Evolutionary conservation across 2,113 vertebrate genomes (phyloP).

Genomic region (Brachirus orientalis): DNA sequence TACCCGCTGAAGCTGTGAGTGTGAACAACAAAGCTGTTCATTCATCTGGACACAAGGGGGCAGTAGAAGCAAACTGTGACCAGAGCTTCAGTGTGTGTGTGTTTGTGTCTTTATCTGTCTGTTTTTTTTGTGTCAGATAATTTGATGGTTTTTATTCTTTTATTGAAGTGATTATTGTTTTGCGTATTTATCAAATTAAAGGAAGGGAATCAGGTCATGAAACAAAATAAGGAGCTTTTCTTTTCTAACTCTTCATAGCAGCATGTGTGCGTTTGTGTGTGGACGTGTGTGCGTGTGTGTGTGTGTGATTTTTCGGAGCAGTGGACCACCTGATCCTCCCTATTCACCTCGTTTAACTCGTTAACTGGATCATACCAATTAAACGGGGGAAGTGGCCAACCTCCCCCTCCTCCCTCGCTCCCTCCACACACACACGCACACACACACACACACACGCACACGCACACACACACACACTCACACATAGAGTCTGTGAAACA

Average conservation of each 20-base stretch:
- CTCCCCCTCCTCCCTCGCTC: too few species aligned
- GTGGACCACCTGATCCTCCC: slow-evolving; percentile 59
- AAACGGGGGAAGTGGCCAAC: slow-evolving; percentile 22
- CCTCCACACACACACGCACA: slow-evolving; percentile 27
- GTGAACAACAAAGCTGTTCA: background rate
- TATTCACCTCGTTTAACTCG: slow-evolving; percentile 58
- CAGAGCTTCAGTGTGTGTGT: background rate
- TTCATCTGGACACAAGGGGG: background rate
- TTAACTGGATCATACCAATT: slow-evolving; percentile 47
- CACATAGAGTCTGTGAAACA: background rate
- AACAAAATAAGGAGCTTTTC: too few species aligned
- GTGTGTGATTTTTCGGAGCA: slow-evolving; percentile 22
- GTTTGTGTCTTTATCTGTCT: background rate
- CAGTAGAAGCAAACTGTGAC: too few species aligned
- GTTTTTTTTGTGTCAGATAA: too few species aligned
- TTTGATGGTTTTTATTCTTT: too few species aligned
- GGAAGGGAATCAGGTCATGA: too few species aligned
- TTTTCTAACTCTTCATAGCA: too few species aligned
- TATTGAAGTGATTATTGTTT: too few species aligned
- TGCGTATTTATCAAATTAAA: too few species aligned
- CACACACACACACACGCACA: slow-evolving; percentile 24
- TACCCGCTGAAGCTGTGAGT: too few species aligned
- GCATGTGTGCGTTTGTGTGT: background rate
- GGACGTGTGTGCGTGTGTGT: slow-evolving; percentile 3
- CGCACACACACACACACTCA: slow-evolving; percentile 28